A percentile compares a stretch with the other conserved stretches of the same genome.
phyloP scores from a whole-genome alignment of 2,888 invertebrate genomes.

The Pseudolycoriella hygida region DNA sequence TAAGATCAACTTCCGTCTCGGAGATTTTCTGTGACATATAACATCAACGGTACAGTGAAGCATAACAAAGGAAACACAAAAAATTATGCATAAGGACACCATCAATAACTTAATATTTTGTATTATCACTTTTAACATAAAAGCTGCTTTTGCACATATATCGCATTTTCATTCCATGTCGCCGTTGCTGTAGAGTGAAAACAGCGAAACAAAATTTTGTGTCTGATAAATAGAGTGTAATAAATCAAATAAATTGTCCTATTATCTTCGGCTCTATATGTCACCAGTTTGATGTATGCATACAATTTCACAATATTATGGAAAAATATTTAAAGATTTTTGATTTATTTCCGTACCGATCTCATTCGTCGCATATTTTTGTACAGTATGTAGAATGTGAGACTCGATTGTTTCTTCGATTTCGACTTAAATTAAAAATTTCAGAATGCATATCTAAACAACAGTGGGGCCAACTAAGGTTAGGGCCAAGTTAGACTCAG shows the following conservation, averaged over 20 bases:
- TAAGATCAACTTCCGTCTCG: no score
- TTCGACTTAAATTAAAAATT: no score
- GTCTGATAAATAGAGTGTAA: background rate
- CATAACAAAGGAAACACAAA: background rate
- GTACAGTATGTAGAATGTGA: no score
- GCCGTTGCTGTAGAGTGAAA: background rate
- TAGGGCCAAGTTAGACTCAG: no score
- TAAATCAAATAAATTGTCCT: conserved; percentile 4
- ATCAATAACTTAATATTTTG: conserved; percentile 1
- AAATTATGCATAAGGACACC: conserved; percentile 1
- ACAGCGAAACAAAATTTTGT: conserved; percentile 1
- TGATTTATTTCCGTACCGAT: background rate
- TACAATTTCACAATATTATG: conserved; percentile 2
- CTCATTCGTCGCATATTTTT: no score
- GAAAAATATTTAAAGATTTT: conserved; percentile 3
- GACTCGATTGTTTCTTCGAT: no score
- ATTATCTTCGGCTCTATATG: conserved; percentile 4
- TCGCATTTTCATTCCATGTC: no score
- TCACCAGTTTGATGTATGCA: conserved; percentile 2
- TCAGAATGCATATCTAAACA: no score
- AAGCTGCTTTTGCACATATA: background rate
- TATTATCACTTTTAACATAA: background rate
- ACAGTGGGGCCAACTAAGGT: no score
- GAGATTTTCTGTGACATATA: no score
- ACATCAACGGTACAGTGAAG: no score